phyloP scores from a whole-genome alignment of 2,888 invertebrate genomes.

The Ganaspis brasiliensis region DNA sequence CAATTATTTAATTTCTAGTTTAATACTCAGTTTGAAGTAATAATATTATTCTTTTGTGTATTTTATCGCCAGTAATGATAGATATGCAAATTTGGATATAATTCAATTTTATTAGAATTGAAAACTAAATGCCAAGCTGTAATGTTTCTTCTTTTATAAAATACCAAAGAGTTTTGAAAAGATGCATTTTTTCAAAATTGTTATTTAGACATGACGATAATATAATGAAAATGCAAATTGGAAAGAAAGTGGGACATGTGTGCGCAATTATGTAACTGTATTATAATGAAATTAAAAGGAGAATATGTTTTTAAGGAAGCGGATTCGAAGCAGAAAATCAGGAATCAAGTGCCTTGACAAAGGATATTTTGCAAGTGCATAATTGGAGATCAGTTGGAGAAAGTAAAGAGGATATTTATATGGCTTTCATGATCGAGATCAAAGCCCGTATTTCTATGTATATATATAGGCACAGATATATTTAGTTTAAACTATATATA shows the following conservation, averaged over 20 bases:
- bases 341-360: constrained; percentile 3
- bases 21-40: too few species aligned
- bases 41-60: too few species aligned
- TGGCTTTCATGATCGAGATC: constrained; percentile 59
- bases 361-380: constrained; percentile 33
- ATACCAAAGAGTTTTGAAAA: too few species aligned
- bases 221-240: neutral
- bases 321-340: constrained; percentile 24
- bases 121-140: too few species aligned
- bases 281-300: neutral
- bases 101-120: too few species aligned
- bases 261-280: neutral
- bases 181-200: too few species aligned
- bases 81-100: too few species aligned
- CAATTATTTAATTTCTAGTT: too few species aligned
- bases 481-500: neutral
- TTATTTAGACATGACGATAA: neutral
- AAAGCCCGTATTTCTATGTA: too few species aligned
- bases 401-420: constrained; percentile 71
- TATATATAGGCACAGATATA: constrained; percentile 30
- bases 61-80: too few species aligned
- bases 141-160: too few species aligned
- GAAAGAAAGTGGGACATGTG: neutral
- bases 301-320: neutral
- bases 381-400: constrained; percentile 62